These are phyloP conservation scores for Aurelia sp. DNA, from an alignment of 30 jellyfish, hydroid and myxozoan genomes.

Conservation along the genomic window DNA sequence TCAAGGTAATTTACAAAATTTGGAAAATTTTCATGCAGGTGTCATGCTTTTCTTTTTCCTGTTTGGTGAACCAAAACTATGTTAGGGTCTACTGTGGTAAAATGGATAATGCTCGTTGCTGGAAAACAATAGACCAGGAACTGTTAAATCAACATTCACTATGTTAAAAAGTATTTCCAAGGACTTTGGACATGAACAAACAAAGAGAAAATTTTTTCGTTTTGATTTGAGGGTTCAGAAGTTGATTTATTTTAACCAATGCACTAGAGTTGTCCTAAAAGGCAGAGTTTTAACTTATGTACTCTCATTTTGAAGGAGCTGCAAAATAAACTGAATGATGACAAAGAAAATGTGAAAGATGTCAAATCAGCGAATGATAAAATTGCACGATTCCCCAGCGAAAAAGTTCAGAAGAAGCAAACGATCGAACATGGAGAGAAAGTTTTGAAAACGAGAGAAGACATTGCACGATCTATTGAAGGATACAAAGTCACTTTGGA, in stretches of 20 bases:
- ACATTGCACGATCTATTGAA: conserved; percentile 48
- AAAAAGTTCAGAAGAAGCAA: conserved; percentile 63
- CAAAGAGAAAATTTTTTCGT: too few relatives aligned
- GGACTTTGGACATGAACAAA: too few relatives aligned
- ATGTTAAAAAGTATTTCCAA: too few relatives aligned
- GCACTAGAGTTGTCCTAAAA: background rate
- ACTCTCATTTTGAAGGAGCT: conserved; percentile 53
- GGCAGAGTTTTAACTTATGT: background rate
- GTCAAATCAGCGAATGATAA: conserved; percentile 29
- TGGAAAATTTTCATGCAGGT: too few relatives aligned
- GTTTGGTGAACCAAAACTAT: too few relatives aligned
- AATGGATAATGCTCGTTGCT: too few relatives aligned
- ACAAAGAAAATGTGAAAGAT: conserved; percentile 42
- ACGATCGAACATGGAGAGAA: conserved; percentile 68
- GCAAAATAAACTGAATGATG: conserved; percentile 59
- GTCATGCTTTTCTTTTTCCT: too few relatives aligned
- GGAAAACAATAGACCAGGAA: too few relatives aligned
- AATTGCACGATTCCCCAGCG: conserved; percentile 45
- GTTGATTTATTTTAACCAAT: too few relatives aligned
- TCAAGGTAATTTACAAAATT: conserved; percentile 47
- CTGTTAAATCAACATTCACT: too few relatives aligned
- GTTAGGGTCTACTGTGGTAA: too few relatives aligned
- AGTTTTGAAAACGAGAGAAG: conserved; percentile 68
- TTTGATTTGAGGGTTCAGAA: too few relatives aligned
- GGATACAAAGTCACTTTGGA: conserved; percentile 52